A percentile compares a stretch with the other conserved stretches of the same genome.
Conservation (phyloP, 2,113 vertebrate genomes). For the rat (Rattus norvegicus) region DNA sequence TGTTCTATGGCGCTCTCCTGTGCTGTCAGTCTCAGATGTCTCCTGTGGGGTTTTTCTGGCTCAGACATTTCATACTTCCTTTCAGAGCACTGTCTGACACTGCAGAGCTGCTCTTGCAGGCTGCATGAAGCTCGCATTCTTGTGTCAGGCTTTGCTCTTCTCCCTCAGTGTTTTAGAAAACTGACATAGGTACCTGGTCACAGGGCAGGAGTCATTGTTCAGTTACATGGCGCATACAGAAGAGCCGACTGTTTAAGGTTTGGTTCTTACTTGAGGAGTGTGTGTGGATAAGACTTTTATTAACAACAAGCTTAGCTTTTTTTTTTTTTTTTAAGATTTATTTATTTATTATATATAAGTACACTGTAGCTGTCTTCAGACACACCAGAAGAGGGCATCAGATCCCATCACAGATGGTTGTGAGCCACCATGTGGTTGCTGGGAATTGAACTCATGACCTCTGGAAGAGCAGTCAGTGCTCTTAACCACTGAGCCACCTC, state of each 20-base stretch:
- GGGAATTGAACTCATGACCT: too few relatives aligned
- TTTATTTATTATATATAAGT: too few relatives aligned
- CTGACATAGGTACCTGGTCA: not conserved
- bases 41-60: slow-evolving; percentile 10
- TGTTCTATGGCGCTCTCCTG: not conserved
- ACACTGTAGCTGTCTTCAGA: too few relatives aligned
- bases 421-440: too few relatives aligned
- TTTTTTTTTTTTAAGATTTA: too few relatives aligned
- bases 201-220: not conserved
- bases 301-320: not conserved
- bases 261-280: not conserved
- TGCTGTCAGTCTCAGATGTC: not conserved
- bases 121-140: slow-evolving; percentile 15
- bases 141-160: not conserved
- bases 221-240: not conserved
- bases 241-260: not conserved
- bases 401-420: too few relatives aligned
- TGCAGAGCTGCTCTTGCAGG: not conserved
- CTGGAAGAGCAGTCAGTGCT: too few relatives aligned
- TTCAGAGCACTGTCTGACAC: not conserved
- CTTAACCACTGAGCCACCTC: too few relatives aligned
- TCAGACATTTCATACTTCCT: not conserved
- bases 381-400: too few relatives aligned
- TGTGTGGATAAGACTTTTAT: not conserved
- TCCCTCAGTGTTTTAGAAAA: not conserved